A percentile compares a stretch with the other conserved stretches of the same genome.
Conservation (phyloP, 2,797 vertebrate species). For the Xiphorhynchus erythropygius region DNA sequence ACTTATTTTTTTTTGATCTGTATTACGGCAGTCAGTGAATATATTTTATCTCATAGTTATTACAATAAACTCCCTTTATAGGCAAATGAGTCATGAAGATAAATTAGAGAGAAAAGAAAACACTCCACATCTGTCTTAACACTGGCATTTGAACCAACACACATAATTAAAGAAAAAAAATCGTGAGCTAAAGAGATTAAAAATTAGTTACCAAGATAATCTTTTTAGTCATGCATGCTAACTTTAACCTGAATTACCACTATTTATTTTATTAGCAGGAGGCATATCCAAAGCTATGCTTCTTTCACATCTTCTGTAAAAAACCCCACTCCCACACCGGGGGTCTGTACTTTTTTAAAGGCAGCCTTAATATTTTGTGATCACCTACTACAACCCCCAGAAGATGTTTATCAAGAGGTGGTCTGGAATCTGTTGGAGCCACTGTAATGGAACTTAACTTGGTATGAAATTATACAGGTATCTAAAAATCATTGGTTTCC, state of each 20-base stretch:
- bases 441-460: not conserved
- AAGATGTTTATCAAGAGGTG: not conserved
- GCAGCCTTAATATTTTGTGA: not conserved
- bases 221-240: not conserved
- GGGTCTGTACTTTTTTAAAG: not conserved
- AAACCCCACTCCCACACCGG: not conserved
- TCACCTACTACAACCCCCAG: not conserved
- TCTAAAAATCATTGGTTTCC: not conserved
- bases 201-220: not conserved
- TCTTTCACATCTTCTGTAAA: not conserved
- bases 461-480: not conserved
- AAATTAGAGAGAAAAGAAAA: not conserved
- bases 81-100: not conserved
- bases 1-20: not conserved
- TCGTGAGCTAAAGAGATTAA: not conserved
- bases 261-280: not conserved
- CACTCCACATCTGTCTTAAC: not conserved
- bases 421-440: not conserved
- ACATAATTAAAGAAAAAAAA: not conserved
- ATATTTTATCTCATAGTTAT: not conserved
- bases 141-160: not conserved
- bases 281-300: not conserved
- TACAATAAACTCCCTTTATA: not conserved
- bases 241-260: not conserved
- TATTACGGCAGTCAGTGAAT: not conserved